A percentile compares a stretch with the other conserved stretches of the same genome.
These are phyloP conservation scores for Tragelaphus buxtoni DNA, from an alignment of 2,113 vertebrate species.

Conservation along the genomic window DNA sequence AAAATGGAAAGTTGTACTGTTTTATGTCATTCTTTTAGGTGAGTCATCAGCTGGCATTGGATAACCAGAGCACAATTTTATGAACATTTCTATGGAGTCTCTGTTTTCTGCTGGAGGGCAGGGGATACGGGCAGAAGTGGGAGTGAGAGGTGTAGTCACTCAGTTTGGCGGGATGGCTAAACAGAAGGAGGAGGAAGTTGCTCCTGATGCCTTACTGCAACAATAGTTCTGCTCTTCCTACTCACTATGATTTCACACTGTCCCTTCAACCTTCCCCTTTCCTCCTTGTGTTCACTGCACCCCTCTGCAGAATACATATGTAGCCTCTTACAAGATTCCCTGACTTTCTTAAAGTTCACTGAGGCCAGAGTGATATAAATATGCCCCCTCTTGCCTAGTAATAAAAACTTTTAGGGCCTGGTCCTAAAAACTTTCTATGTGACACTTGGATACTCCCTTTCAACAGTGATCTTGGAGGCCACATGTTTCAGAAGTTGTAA, in stretches of 20 bases:
- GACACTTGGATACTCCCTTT: not conserved
- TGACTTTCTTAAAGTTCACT: not conserved
- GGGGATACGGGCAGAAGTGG: accelerated
- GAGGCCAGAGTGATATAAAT: not conserved
- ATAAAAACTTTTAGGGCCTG: not conserved
- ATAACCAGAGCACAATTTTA: not conserved
- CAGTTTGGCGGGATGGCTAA: accelerated
- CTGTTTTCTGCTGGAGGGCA: not conserved
- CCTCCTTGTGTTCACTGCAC: not conserved
- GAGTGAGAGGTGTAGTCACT: accelerated
- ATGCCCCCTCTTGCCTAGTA: not conserved
- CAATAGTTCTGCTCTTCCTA: not conserved
- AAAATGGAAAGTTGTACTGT: not conserved
- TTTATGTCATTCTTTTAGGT: not conserved
- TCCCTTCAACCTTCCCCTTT: not conserved
- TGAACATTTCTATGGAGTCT: not conserved
- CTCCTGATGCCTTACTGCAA: not conserved
- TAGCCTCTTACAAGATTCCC: not conserved
- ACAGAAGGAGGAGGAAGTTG: not conserved
- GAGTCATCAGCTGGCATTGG: not conserved
- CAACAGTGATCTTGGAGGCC: not conserved
- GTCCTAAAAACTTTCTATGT: not conserved
- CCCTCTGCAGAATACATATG: not conserved
- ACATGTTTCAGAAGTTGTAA: not conserved
- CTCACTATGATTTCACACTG: not conserved